Percentiles rank a stretch among this genome's conserved stretches.
phyloP scores from a whole-genome alignment of 2,113 vertebrate genomes.

The Chiloscyllium plagiosum region DNA sequence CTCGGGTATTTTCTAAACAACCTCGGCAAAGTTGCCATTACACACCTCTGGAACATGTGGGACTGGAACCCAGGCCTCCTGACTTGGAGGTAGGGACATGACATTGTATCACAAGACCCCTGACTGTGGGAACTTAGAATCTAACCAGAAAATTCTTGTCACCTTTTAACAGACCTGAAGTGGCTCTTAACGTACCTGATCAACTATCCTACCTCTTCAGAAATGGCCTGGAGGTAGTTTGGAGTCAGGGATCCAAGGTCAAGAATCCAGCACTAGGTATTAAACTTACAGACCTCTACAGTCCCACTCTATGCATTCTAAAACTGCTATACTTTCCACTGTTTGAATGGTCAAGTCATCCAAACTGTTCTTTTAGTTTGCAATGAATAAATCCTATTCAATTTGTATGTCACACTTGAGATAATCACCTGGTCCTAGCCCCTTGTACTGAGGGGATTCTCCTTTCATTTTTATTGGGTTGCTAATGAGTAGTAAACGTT shows the following conservation, averaged over 20 bases:
- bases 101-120: too few relatives aligned
- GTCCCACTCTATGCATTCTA: neutral
- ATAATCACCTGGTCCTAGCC: slow-evolving; percentile 39
- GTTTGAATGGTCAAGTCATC: slow-evolving; percentile 2
- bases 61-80: too few relatives aligned
- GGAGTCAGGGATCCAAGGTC: neutral
- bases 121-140: neutral
- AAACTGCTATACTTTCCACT: neutral
- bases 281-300: neutral
- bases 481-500: slow-evolving; percentile 64
- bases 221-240: neutral
- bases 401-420: neutral
- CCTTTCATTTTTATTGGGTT: slow-evolving; percentile 62
- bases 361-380: neutral
- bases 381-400: slow-evolving; percentile 17
- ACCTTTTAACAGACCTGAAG: neutral
- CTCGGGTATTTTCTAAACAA: too few relatives aligned
- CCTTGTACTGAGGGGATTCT: slow-evolving; percentile 59
- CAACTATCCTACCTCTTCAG: neutral
- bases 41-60: too few relatives aligned
- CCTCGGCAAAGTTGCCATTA: too few relatives aligned
- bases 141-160: neutral
- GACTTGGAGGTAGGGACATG: too few relatives aligned
- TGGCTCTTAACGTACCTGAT: neutral
- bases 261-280: neutral